Evolutionary conservation across 2,113 vertebrate genomes (phyloP).

Genomic region (Hypomesus transpacificus): DNA sequence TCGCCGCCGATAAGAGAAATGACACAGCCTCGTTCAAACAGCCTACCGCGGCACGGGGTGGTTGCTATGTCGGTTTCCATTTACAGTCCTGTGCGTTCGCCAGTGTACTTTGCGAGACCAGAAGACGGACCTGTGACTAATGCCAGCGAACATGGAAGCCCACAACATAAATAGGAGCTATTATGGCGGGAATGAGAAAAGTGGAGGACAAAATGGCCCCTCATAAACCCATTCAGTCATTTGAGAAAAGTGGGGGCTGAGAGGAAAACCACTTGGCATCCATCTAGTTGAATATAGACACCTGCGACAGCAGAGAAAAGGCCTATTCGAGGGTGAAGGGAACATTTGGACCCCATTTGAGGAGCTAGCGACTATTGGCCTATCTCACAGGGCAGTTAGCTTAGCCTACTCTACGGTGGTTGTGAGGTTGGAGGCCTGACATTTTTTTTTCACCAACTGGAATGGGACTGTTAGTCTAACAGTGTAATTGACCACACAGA

Average conservation of each 20-base stretch:
- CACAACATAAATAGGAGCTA: constrained; percentile 63
- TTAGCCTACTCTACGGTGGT: background rate
- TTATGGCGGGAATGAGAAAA: constrained; percentile 66
- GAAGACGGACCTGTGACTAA: constrained; percentile 39
- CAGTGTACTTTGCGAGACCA: too few species aligned
- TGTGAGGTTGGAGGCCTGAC: background rate
- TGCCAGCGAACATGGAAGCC: too few species aligned
- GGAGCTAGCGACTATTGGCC: constrained; percentile 5
- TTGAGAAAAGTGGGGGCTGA: constrained; percentile 51
- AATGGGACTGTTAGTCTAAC: too few species aligned
- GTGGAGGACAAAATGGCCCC: constrained; percentile 62
- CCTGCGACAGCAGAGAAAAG: constrained; percentile 47
- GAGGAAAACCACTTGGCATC: constrained; percentile 59
- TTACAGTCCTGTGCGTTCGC: constrained; percentile 55
- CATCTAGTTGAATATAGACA: constrained; percentile 64
- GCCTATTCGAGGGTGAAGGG: constrained; percentile 38
- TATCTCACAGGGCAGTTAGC: background rate
- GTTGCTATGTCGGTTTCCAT: constrained; percentile 40
- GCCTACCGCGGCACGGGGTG: constrained; percentile 38
- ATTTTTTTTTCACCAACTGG: background rate
- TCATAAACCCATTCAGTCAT: constrained; percentile 45
- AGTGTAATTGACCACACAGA: too few species aligned
- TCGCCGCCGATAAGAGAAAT: constrained; percentile 55
- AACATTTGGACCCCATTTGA: constrained; percentile 41
- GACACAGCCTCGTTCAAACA: constrained; percentile 34